Percentiles rank a stretch among this genome's conserved stretches.
Conservation (phyloP, 2,888 invertebrate species). For the Junonia oenone region DNA sequence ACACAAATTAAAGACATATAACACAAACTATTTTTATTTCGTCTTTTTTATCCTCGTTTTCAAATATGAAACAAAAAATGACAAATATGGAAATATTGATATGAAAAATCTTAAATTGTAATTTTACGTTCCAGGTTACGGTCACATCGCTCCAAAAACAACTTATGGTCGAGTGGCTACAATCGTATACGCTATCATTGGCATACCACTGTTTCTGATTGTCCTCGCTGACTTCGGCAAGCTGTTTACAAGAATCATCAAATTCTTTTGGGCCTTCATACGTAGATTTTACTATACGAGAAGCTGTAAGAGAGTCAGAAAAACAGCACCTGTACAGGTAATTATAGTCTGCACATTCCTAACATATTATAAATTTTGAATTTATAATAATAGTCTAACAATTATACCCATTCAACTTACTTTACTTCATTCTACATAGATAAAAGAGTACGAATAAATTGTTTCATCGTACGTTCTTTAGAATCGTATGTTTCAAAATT, state of each 20-base stretch:
- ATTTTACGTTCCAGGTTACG: slow-evolving; percentile 87
- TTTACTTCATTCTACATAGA: neutral
- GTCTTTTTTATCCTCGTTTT: neutral
- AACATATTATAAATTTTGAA: no score
- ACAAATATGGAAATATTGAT: neutral
- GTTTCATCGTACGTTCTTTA: slow-evolving; percentile 27
- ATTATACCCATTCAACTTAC: neutral
- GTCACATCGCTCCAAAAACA: slow-evolving; percentile 96
- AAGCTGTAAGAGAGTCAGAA: slow-evolving; percentile 87
- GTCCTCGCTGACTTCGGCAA: slow-evolving; percentile 97
- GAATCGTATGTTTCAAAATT: slow-evolving; percentile 40
- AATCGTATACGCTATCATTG: slow-evolving; percentile 95
- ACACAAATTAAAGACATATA: neutral
- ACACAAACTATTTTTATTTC: neutral
- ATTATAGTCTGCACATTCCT: neutral
- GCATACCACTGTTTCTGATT: slow-evolving; percentile 96
- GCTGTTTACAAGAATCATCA: slow-evolving; percentile 92
- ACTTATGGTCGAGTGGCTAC: slow-evolving; percentile 91
- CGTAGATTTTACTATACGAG: slow-evolving; percentile 91
- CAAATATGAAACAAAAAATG: neutral
- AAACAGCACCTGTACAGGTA: slow-evolving; percentile 87
- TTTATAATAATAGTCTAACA: neutral
- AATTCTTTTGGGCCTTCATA: slow-evolving; percentile 93
- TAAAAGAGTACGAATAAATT: neutral
- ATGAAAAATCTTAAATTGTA: neutral